phyloP scores from a whole-genome alignment of 1,140 invertebrate genomes.

The Batillaria attramentaria region DNA sequence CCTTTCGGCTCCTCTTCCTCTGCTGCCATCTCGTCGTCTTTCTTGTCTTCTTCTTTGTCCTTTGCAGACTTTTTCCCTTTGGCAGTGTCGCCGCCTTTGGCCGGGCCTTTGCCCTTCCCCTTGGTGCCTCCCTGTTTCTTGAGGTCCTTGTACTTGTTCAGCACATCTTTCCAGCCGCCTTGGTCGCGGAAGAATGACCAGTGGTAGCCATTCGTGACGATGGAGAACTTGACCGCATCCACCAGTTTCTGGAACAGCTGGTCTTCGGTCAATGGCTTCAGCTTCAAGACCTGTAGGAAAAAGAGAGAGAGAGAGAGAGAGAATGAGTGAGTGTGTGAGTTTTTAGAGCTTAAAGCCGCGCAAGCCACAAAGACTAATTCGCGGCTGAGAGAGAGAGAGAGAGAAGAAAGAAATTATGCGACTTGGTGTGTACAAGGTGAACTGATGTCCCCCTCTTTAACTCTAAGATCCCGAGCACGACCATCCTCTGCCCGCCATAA shows the following conservation, averaged over 20 bases:
- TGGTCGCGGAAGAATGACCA: slow-evolving; percentile 49
- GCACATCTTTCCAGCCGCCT: slow-evolving; percentile 50
- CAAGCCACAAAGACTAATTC: no score
- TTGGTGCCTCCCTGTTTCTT: slow-evolving; percentile 10
- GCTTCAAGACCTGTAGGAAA: slow-evolving; percentile 49
- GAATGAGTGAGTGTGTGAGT: no score
- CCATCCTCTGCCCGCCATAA: no score
- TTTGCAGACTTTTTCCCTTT: neutral
- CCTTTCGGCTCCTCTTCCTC: neutral
- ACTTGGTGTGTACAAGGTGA: no score
- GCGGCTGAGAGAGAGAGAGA: no score
- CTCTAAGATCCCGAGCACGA: no score
- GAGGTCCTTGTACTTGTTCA: slow-evolving; percentile 39
- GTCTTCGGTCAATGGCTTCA: slow-evolving; percentile 53
- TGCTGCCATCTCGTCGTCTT: slow-evolving; percentile 31
- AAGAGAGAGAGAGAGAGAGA: no score
- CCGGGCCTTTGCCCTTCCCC: neutral
- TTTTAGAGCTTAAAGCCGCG: no score
- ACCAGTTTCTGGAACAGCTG: slow-evolving; percentile 46
- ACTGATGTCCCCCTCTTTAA: no score
- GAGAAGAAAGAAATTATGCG: no score
- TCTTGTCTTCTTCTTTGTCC: neutral
- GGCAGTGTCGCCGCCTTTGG: neutral
- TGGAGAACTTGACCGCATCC: slow-evolving; percentile 44
- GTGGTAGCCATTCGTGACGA: slow-evolving; percentile 51